Evolutionary conservation across 2,113 vertebrate genomes (phyloP).

Genomic region (Leucopsar rothschildi): DNA sequence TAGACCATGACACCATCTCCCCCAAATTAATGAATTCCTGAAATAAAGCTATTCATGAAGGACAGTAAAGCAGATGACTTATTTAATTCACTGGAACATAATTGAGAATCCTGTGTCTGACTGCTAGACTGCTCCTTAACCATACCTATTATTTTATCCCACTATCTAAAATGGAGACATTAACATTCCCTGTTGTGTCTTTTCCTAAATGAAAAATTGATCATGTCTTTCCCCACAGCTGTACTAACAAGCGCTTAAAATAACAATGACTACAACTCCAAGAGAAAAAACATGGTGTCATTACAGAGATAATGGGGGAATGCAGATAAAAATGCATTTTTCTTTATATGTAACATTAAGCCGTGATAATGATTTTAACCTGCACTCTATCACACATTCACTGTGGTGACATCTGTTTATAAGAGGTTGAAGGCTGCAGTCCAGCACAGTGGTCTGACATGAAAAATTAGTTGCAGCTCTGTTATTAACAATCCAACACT

Average conservation of each 20-base stretch:
- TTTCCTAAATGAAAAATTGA: slow-evolving; percentile 53
- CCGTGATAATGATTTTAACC: slow-evolving; percentile 58
- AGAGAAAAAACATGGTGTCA: slow-evolving; percentile 28
- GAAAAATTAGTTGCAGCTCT: slow-evolving; percentile 10
- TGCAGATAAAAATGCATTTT: slow-evolving; percentile 62
- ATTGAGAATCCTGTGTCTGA: neutral
- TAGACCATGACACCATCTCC: neutral
- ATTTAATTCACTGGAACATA: neutral
- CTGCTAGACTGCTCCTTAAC: neutral
- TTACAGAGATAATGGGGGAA: slow-evolving; percentile 47
- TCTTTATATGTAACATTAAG: slow-evolving; percentile 53
- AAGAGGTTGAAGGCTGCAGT: slow-evolving; percentile 34
- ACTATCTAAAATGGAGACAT: slow-evolving; percentile 13
- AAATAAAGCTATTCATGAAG: neutral
- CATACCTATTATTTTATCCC: slow-evolving; percentile 17
- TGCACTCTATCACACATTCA: slow-evolving; percentile 23
- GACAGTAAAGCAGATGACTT: neutral
- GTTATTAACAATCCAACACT: slow-evolving; percentile 16
- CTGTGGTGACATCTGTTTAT: slow-evolving; percentile 40
- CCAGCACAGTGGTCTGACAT: slow-evolving; percentile 37
- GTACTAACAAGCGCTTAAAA: slow-evolving; percentile 62
- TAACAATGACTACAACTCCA: slow-evolving; percentile 40
- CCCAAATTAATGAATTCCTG: neutral
- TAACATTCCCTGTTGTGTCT: neutral
- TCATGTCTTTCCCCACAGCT: slow-evolving; percentile 40